phyloP scores from a whole-genome alignment of 2,888 invertebrate species.

The Cephus sareptanus region DNA sequence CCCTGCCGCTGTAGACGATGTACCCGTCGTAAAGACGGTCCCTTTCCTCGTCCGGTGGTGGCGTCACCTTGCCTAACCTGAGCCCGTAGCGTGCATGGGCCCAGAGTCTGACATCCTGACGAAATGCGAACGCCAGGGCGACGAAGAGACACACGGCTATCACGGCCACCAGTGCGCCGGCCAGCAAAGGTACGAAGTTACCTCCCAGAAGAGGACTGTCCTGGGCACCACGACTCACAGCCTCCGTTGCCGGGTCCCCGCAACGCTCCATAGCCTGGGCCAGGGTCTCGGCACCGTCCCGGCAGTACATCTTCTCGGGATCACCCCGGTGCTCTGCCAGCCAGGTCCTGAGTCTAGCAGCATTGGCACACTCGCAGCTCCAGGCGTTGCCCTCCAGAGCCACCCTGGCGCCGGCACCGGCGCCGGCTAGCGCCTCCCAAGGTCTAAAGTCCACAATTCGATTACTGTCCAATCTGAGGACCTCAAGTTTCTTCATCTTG shows the following conservation, averaged over 20 bases:
- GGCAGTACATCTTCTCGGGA: constrained; percentile 77
- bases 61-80: constrained; percentile 68
- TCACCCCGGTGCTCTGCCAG: constrained; percentile 75
- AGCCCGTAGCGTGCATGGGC: constrained; percentile 83
- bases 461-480: constrained; percentile 81
- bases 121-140: constrained; percentile 78
- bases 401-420: constrained; percentile 72
- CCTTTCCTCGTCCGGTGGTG: constrained; percentile 67
- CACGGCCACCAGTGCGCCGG: constrained; percentile 77
- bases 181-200: constrained; percentile 80
- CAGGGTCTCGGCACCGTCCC: constrained; percentile 69
- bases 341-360: constrained; percentile 78
- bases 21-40: constrained; percentile 83
- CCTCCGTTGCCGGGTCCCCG: constrained; percentile 76
- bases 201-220: constrained; percentile 75
- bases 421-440: constrained; percentile 72
- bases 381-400: constrained; percentile 83
- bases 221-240: constrained; percentile 74
- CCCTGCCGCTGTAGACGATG: constrained; percentile 85
- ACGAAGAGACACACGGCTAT: constrained; percentile 77
- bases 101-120: constrained; percentile 83
- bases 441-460: constrained; percentile 82
- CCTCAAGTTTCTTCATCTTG: constrained; percentile 77
- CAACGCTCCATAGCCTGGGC: constrained; percentile 71
- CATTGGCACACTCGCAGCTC: constrained; percentile 84